Evolutionary conservation across 2,888 invertebrate genomes (phyloP), one percentile per base, ranked within the genome.

Genomic region (Aphidius colemani): DNA sequence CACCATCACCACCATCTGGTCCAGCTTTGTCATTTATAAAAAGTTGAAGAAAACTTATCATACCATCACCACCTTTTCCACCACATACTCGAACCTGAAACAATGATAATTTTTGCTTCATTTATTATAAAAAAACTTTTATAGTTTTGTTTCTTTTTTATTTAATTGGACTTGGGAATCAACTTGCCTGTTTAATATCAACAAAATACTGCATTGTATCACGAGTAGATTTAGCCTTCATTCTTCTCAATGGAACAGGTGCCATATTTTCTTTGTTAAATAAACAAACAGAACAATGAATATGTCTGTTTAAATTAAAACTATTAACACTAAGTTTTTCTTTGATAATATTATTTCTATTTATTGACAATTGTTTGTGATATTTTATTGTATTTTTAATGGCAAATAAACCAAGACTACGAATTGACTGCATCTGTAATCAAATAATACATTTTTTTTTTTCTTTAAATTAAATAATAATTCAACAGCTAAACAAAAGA

Each of bases 1-100:
- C 99, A 0, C 98, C 99, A 81, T 98, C 96, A 0, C 98, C 98
- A 0, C 97, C 98, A 82, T 96, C 94, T 0, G 97, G 98, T 0
- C 98, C 98, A 0, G 95, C 98, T 64, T 86, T 87, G 68, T 96
- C 96, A 75, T 96, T 96, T 61, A 87, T 86, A 87, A 89, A 94
- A 7, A 90, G 84, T 67, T 90, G 89, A 7, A 95, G 83, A 79
- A 99, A 96, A 0, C 95, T 94, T 62, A 96, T 88, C 71, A 90
- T 89, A 0, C 99, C 99, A 84, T 98, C 89, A 0, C 99, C 99
- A 0, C 99, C 99, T 43, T 89, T 89, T 0, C 99, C 99, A 0
- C 90, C 99, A 0, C 86, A 78, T 0, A 90, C 86, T 60, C 88
- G 83, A 0, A 95, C 85, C 72, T 85, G 61, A 61, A 53, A 57